A percentile compares a stretch with the other conserved stretches of the same genome.
Conservation (phyloP, 2,888 invertebrate genomes). For the Polymixis flavicincta region DNA sequence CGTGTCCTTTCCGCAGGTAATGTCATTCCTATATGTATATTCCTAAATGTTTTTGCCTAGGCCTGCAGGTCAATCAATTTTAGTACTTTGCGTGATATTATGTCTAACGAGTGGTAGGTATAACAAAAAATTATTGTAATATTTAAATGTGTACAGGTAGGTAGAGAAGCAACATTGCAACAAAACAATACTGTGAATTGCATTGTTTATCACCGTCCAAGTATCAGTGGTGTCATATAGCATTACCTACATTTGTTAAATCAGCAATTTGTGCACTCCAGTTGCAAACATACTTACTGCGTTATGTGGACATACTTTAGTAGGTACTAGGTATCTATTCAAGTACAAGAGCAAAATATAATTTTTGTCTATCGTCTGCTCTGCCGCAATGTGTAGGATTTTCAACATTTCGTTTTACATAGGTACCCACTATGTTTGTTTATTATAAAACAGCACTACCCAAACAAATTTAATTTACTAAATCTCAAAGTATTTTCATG, state of each 20-base stretch:
- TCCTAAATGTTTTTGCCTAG: no score
- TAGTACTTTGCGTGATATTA: background rate
- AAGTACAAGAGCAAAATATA: background rate
- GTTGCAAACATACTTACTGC: constrained; percentile 67
- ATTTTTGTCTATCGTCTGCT: background rate
- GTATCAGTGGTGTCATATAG: constrained; percentile 69
- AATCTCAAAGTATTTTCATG: background rate
- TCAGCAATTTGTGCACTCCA: constrained; percentile 80
- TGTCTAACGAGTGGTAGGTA: background rate
- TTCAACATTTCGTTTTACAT: background rate
- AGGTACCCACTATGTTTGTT: background rate
- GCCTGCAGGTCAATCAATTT: background rate
- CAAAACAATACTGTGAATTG: constrained; percentile 78
- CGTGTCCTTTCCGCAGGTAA: no score
- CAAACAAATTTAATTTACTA: background rate
- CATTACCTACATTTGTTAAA: constrained; percentile 76
- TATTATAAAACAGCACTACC: background rate
- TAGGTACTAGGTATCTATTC: background rate
- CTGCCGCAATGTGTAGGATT: constrained; percentile 4
- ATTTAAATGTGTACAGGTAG: constrained; percentile 24
- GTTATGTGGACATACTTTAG: constrained; percentile 3
- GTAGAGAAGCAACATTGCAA: constrained; percentile 51
- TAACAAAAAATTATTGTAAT: background rate
- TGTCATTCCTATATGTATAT: no score
- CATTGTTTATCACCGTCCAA: constrained; percentile 69